Evolutionary conservation across 37 sponge, comb jelly and placozoan species (phyloP).

Genomic region (Theonella swinhoei): DNA sequence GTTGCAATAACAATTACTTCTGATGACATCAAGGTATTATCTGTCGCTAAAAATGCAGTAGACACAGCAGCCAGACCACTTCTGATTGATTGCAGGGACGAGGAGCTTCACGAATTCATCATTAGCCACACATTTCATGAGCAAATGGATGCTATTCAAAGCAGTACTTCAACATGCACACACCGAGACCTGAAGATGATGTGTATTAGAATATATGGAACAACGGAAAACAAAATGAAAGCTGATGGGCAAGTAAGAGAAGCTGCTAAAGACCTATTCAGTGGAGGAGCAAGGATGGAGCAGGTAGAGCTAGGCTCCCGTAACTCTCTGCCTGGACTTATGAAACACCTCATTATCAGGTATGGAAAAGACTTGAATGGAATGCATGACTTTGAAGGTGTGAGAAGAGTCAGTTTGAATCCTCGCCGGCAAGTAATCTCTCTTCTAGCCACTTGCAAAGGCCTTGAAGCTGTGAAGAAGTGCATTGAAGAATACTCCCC

Average conservation of each 20-base stretch:
- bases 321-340: slow-evolving; percentile 50
- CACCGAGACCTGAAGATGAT: neutral
- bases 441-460: slow-evolving; percentile 25
- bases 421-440: slow-evolving; percentile 40
- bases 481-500: neutral
- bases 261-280: neutral
- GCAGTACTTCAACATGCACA: slow-evolving; percentile 15
- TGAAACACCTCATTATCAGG: slow-evolving; percentile 56
- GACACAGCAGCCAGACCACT: slow-evolving; percentile 21
- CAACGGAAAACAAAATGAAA: neutral
- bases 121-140: neutral
- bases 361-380: slow-evolving; percentile 44
- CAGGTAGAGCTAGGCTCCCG: slow-evolving; percentile 19
- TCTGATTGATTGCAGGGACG: slow-evolving; percentile 5
- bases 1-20: slow-evolving; percentile 31
- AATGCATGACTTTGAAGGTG: slow-evolving; percentile 17
- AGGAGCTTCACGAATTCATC: slow-evolving; percentile 15
- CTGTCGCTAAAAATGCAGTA: slow-evolving; percentile 12
- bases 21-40: slow-evolving; percentile 37
- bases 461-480: neutral
- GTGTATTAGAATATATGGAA: slow-evolving; percentile 61
- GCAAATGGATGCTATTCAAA: slow-evolving; percentile 14
- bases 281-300: neutral
- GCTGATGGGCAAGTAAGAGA: slow-evolving; percentile 5
- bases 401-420: slow-evolving; percentile 31